These are phyloP conservation scores for Tadarida brasiliensis DNA, from an alignment of 2,797 vertebrate genomes.

Conservation along the genomic window DNA sequence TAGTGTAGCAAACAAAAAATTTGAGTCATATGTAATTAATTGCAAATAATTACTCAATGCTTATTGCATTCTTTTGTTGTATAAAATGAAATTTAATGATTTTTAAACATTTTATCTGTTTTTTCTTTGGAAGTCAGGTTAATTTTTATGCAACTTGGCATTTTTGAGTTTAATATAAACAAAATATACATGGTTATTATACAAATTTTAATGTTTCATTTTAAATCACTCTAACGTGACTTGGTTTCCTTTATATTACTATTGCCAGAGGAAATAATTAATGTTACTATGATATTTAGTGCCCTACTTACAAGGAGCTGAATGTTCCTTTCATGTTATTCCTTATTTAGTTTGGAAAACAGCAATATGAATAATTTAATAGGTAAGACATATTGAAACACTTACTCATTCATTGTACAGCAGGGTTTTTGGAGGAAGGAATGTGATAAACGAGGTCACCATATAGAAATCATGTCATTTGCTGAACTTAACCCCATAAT, in stretches of 20 bases:
- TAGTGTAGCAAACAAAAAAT: background rate
- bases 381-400: slow-evolving; percentile 81
- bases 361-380: slow-evolving; percentile 88
- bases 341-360: slow-evolving; percentile 74
- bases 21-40: background rate
- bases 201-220: background rate
- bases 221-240: background rate
- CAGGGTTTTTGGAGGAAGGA: slow-evolving; percentile 89
- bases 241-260: slow-evolving; percentile 26
- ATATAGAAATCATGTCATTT: slow-evolving; percentile 86
- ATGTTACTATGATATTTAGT: slow-evolving; percentile 11
- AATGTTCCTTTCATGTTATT: slow-evolving; percentile 43
- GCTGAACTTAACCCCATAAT: slow-evolving; percentile 87
- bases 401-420: slow-evolving; percentile 84
- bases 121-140: slow-evolving; percentile 22
- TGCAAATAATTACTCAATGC: background rate
- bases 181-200: background rate
- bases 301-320: background rate
- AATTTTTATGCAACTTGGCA: slow-evolving; percentile 40
- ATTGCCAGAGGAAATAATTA: slow-evolving; percentile 3
- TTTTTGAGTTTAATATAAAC: slow-evolving; percentile 8
- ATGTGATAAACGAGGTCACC: slow-evolving; percentile 87
- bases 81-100: slow-evolving; percentile 14
- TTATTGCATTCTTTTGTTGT: background rate
- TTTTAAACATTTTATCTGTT: slow-evolving; percentile 22